These are phyloP conservation scores for Synergus itoensis DNA, from an alignment of 2,888 invertebrate genomes.

Conservation along the genomic window DNA sequence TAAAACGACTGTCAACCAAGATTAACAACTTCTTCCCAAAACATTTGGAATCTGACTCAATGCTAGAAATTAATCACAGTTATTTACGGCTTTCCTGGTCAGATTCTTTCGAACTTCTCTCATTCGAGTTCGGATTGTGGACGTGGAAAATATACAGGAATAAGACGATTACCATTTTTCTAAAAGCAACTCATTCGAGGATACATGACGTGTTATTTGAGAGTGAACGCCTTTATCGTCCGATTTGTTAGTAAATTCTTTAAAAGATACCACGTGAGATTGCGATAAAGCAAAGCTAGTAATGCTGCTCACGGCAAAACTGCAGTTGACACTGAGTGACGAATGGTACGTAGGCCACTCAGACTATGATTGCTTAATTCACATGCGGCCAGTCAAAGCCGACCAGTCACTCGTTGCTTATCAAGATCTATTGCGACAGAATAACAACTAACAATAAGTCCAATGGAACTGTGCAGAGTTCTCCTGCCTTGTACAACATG, in stretches of 20 bases:
- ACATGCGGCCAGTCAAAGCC: constrained; percentile 67
- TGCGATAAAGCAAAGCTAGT: constrained; percentile 61
- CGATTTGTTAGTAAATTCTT: constrained; percentile 39
- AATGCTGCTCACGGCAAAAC: constrained; percentile 65
- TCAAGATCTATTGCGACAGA: constrained; percentile 70
- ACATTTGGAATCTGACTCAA: constrained; percentile 5
- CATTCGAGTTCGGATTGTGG: constrained; percentile 19
- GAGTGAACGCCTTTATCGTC: constrained; percentile 38
- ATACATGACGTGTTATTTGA: constrained; percentile 23
- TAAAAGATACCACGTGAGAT: constrained; percentile 57
- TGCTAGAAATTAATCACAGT: constrained; percentile 42
- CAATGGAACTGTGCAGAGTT: constrained; percentile 52
- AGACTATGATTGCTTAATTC: constrained; percentile 73
- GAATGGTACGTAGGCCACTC: constrained; percentile 66
- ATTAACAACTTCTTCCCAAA: constrained; percentile 1
- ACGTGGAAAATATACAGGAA: constrained; percentile 13
- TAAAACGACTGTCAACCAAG: not conserved
- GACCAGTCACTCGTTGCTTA: constrained; percentile 66
- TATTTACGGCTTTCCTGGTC: constrained; percentile 37
- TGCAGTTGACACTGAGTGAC: constrained; percentile 69
- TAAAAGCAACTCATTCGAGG: constrained; percentile 30
- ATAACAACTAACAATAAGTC: constrained; percentile 68
- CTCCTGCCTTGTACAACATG: constrained; percentile 11
- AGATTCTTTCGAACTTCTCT: constrained; percentile 27
- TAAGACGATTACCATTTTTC: constrained; percentile 31